Percentiles rank a stretch among this genome's conserved stretches.
Conservation (phyloP, 2,113 vertebrate species). For the Aptenodytes forsteri region DNA sequence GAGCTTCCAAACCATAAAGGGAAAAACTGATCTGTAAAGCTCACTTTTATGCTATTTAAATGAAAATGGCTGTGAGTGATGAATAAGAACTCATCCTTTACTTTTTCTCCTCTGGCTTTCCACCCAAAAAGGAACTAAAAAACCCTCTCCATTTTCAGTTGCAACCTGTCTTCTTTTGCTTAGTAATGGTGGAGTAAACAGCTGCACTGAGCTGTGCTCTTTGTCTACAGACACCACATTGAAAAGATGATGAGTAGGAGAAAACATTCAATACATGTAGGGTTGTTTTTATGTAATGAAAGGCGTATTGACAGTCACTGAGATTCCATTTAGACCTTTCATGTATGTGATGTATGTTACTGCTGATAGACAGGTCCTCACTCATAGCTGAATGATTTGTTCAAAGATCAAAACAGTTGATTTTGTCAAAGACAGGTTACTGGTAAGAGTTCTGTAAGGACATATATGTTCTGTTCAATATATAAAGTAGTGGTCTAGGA, state of each 20-base stretch:
- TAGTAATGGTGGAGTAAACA: neutral
- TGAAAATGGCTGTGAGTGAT: neutral
- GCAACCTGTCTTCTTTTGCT: neutral
- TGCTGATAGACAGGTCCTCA: neutral
- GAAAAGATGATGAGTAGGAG: neutral
- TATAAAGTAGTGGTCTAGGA: neutral
- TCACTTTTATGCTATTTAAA: constrained; percentile 18
- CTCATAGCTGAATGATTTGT: neutral
- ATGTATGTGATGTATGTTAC: neutral
- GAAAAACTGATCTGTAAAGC: constrained; percentile 1
- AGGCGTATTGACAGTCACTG: neutral
- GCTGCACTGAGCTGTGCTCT: neutral
- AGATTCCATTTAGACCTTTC: neutral
- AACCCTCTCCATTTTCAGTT: neutral
- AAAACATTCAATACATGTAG: neutral
- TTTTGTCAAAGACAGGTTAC: neutral
- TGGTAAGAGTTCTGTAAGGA: neutral
- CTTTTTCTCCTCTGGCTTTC: neutral
- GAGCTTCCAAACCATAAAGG: neutral
- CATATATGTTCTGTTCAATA: neutral
- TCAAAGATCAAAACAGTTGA: neutral
- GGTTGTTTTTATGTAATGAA: neutral
- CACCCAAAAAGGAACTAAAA: neutral
- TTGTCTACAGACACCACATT: neutral
- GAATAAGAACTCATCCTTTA: neutral